These are phyloP conservation scores for Xenus cinereus DNA, from an alignment of 2,113 vertebrate species.

Conservation along the genomic window DNA sequence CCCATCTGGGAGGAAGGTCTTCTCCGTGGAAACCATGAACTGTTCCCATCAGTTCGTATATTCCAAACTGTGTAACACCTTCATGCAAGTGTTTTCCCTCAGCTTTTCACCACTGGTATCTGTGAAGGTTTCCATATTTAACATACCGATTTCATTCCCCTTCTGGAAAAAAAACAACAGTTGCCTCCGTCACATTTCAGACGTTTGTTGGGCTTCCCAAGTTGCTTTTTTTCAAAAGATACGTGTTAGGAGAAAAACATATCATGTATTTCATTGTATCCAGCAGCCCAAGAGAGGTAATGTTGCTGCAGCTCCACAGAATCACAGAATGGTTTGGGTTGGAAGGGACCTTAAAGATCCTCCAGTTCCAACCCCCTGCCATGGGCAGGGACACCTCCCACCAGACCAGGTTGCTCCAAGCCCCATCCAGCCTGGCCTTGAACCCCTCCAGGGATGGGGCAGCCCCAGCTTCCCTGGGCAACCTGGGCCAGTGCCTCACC, in stretches of 20 bases:
- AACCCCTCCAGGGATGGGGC: neutral
- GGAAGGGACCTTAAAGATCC: neutral
- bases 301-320: neutral
- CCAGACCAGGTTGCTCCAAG: neutral
- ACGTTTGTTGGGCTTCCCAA: neutral
- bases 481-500: neutral
- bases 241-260: rapidly evolving
- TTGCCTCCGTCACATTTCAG: neutral
- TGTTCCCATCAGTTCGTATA: neutral
- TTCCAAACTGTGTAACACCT: neutral
- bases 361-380: neutral
- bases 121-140: neutral
- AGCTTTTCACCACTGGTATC: neutral
- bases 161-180: neutral
- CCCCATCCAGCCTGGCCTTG: neutral
- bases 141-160: neutral
- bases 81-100: neutral
- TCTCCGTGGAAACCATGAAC: rapidly evolving
- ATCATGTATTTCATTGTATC: neutral
- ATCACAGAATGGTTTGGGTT: neutral
- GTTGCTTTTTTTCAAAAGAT: neutral
- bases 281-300: neutral
- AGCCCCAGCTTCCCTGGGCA: neutral
- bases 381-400: neutral
- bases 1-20: neutral